Base-by-base conservation (phyloP, 2,797 vertebrate genomes). In the Onychomys arenicola region DNA sequence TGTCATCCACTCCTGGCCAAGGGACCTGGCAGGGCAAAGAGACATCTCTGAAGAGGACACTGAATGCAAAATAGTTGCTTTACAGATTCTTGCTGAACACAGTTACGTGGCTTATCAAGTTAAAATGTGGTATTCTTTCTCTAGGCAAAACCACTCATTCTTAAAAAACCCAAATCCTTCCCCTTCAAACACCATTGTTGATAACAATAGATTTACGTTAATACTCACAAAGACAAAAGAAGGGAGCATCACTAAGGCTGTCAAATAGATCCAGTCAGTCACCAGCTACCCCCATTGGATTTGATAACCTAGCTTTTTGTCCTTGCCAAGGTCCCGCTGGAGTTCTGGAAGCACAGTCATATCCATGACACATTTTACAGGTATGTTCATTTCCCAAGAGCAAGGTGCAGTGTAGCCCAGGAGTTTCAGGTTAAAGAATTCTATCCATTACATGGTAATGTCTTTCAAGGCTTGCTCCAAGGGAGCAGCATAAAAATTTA, bases 1-100 rank as follows among this genome's bases (percentile, higher is more conserved):
- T 76, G 77, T 61, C 83, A 88, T 84, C 57, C 59, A 85, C 73
- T 93, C 46, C 75, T 89, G 65, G 83, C 75, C 91, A 93, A 85
- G 59, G 16, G 49, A 91, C 80, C 59, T 46, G 73, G 40, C 71
- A 85, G 61, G 49, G 32, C 55, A 96, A 93, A 94, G 71, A 93
- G 78, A 92, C 29, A 83, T 25, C 40, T 61, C 32, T 80, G 46
- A 91, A 37, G n/a, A 95, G 6, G 27, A 67, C 34, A 76, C n/a
- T 93, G 80, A 40, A 82, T 92, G 91, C n/a, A 93, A 95, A 93
- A 86, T 46, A 81, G 80, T 75, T 23, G 3, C 49, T 90, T 95
- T 82, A 19, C 32, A 95, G 75, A 84, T 89, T 95, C 71, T 80
- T 84, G 34, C 84, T 83, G 46, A 93, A 89, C 14, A 25, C 57